A percentile compares a stretch with the other conserved stretches of the same genome.
Conservation (phyloP, 2,113 vertebrate species). For the Burhinus oedicnemus region DNA sequence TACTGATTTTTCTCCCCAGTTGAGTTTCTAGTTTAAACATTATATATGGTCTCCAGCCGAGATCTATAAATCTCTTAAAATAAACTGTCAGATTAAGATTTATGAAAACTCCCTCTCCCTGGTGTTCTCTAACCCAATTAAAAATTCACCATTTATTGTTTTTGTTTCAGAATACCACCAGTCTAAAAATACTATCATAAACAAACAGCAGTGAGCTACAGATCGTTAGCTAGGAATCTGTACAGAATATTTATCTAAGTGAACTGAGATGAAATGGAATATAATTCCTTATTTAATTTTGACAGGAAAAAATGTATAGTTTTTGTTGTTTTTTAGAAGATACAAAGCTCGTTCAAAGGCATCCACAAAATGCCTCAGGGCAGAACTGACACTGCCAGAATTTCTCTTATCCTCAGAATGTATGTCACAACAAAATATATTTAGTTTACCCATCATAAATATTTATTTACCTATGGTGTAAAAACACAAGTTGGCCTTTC, state of each 20-base stretch:
- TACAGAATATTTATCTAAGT: background rate
- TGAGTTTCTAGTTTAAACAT: background rate
- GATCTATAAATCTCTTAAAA: conserved; percentile 13
- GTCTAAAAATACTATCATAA: conserved; percentile 17
- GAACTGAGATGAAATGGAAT: background rate
- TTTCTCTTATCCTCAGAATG: background rate
- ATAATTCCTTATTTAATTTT: background rate
- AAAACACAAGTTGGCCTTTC: background rate
- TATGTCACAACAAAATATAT: background rate
- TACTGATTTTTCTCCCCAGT: background rate
- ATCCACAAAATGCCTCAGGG: background rate
- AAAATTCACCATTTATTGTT: background rate
- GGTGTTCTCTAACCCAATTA: conserved; percentile 28
- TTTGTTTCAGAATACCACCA: background rate
- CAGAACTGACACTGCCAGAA: background rate
- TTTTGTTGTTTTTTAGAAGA: background rate
- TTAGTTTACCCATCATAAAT: background rate
- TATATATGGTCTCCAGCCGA: background rate
- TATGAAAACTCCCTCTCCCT: background rate
- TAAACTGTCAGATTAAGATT: conserved; percentile 1
- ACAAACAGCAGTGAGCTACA: conserved; percentile 2
- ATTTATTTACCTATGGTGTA: background rate
- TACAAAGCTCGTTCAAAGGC: background rate
- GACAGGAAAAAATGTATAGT: background rate
- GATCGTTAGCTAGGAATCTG: background rate